Evolutionary conservation across 2,888 invertebrate genomes (phyloP).

Genomic region (Amaurobius ferox): DNA sequence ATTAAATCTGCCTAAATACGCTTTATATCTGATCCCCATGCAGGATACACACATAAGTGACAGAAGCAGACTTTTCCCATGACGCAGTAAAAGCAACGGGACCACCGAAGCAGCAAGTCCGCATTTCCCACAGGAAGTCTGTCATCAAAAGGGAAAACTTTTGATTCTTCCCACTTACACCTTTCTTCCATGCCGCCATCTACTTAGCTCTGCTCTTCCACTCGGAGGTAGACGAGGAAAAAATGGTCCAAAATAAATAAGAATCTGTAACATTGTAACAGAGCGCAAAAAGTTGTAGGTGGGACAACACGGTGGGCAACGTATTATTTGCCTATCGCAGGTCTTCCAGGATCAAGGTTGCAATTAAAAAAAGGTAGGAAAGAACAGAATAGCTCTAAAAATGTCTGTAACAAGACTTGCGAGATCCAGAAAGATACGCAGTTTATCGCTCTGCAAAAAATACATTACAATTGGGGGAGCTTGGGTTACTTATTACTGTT

Average conservation of each 20-base stretch:
- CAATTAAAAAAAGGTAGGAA: too few relatives aligned
- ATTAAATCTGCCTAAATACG: too few relatives aligned
- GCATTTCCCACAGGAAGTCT: conserved; percentile 53
- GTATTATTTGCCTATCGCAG: background rate
- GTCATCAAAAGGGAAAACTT: conserved; percentile 35
- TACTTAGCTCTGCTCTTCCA: background rate
- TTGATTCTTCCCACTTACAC: conserved; percentile 24
- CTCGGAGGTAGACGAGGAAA: background rate
- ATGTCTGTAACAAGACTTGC: too few relatives aligned
- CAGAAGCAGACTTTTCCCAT: conserved; percentile 12
- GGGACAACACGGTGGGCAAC: background rate
- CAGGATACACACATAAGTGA: background rate
- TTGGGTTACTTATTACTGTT: too few relatives aligned
- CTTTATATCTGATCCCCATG: too few relatives aligned
- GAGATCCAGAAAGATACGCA: too few relatives aligned
- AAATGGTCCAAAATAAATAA: background rate
- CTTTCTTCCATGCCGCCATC: conserved; percentile 25
- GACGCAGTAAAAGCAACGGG: conserved; percentile 21
- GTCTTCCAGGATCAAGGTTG: background rate
- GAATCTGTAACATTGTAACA: background rate
- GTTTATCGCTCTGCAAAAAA: too few relatives aligned
- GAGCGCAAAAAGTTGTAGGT: background rate
- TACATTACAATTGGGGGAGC: too few relatives aligned
- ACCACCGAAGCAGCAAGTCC: conserved; percentile 43
- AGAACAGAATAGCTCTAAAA: too few relatives aligned